phyloP scores from a whole-genome alignment of 2,113 vertebrate species.

The Marmota monax region DNA sequence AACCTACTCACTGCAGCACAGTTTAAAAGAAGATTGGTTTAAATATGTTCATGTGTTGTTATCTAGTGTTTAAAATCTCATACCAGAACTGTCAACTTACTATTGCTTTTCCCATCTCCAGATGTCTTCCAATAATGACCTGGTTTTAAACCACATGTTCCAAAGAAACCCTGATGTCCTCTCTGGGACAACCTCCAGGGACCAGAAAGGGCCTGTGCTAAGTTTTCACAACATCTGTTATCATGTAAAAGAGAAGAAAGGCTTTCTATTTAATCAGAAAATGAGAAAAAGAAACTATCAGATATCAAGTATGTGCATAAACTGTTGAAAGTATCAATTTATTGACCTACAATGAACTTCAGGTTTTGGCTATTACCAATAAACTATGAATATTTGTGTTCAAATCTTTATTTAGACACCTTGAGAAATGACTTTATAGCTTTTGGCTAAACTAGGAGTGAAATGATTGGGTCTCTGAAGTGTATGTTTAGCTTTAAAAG shows the following conservation, averaged over 20 bases:
- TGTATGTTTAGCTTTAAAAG: too few relatives aligned
- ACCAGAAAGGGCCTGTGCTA: constrained; percentile 50
- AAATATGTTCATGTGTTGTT: too few relatives aligned
- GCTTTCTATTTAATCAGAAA: constrained; percentile 79
- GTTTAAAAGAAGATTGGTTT: too few relatives aligned
- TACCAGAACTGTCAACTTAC: too few relatives aligned
- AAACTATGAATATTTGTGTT: background rate
- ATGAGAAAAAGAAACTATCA: constrained; percentile 85
- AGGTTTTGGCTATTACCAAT: background rate
- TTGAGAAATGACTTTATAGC: too few relatives aligned
- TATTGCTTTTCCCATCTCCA: constrained; percentile 21
- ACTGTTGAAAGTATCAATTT: background rate
- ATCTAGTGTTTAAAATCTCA: too few relatives aligned
- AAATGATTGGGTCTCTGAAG: too few relatives aligned
- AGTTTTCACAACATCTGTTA: constrained; percentile 89
- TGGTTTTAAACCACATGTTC: constrained; percentile 77
- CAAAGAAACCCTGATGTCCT: constrained; percentile 63
- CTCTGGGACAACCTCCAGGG: background rate
- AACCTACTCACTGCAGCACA: too few relatives aligned
- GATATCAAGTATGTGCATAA: constrained; percentile 86
- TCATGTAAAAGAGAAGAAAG: constrained; percentile 78
- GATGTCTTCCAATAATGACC: constrained; percentile 24
- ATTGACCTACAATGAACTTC: background rate
- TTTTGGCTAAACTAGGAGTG: too few relatives aligned
- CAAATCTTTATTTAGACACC: too few relatives aligned